Base-by-base conservation (phyloP, 2,888 invertebrate genomes). In the Philopedon plagiatum region DNA sequence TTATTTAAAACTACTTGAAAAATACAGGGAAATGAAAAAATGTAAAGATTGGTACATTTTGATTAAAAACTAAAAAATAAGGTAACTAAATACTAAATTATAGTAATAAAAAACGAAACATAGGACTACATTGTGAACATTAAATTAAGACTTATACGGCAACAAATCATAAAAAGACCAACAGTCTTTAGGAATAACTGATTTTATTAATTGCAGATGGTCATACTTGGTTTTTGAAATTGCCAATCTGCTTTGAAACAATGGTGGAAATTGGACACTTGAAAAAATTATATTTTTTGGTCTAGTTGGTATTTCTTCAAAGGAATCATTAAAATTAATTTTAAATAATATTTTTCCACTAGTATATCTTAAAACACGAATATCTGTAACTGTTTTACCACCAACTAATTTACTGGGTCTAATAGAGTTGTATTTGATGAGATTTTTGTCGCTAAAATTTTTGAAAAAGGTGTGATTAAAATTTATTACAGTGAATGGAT, bases 111-210 rank as follows among this genome's bases (percentile, higher is more conserved):
- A 34, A 34, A 11, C 7, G 2, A 34, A 2, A 34, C 7, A 34
- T 9, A 11, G 2, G 34, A 9, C 34, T 9, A 11, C 9, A 34
- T 5, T 2, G 34, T 2, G 9, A 34, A 2, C 34, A 67, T 32
- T 67, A 19, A 26, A 7, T 26, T 26, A 26, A n/a, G n/a, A n/a
- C n/a, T n/a, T n/a, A n/a, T n/a, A n/a, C n/a, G n/a, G n/a, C n/a
- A n/a, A n/a, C n/a, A n/a, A n/a, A n/a, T n/a, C n/a, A 60, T 67
- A 67, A 60, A 67, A 67, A 44, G 32, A 32, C 67, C 67, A 67
- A 60, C 49, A 46, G 15, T 46, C 49, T 11, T 46, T 46, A 21
- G 63, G 63, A 54, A 63, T 63, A n/a, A 63, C 63, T 29, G 18
- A 51, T 54, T 63, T 63, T 5, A 63, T 67, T 54, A 15, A 54